Conservation (phyloP, 2,888 invertebrate species). For the Noctuana brunneofusca region DNA sequence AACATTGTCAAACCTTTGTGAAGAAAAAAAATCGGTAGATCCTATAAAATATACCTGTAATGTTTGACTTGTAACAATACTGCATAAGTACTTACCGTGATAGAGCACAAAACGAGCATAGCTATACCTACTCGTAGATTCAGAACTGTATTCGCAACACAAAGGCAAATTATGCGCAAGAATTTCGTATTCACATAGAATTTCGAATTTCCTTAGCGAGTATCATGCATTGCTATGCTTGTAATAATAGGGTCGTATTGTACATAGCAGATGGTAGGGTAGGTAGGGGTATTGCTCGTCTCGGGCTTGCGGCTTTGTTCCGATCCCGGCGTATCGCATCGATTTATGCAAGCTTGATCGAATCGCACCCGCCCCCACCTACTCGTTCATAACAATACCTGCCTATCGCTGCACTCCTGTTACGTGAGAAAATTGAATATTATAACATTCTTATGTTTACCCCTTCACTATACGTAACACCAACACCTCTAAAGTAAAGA, state of each 20-base stretch:
- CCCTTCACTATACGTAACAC: slow-evolving; percentile 18
- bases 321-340: slow-evolving; percentile 76
- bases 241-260: slow-evolving; percentile 43
- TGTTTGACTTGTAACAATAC: slow-evolving; percentile 7
- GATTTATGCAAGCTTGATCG: slow-evolving; percentile 80
- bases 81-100: slow-evolving; percentile 4
- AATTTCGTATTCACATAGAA: slow-evolving; percentile 35
- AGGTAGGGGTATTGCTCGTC: slow-evolving; percentile 44
- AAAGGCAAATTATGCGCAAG: slow-evolving; percentile 34
- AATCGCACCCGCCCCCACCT: slow-evolving; percentile 48
- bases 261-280: slow-evolving; percentile 41
- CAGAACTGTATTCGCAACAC: slow-evolving; percentile 26
- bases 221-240: slow-evolving; percentile 37
- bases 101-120: slow-evolving; percentile 19
- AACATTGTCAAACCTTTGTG: too few relatives aligned
- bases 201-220: slow-evolving; percentile 35
- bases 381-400: slow-evolving; percentile 60
- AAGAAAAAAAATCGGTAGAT: too few relatives aligned
- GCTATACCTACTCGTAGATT: too few relatives aligned
- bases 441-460: slow-evolving; percentile 42
- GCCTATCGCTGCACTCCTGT: slow-evolving; percentile 52
- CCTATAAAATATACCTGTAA: not conserved
- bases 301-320: slow-evolving; percentile 75
- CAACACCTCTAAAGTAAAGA: slow-evolving; percentile 22
- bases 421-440: slow-evolving; percentile 52